Evolutionary conservation across 2,888 invertebrate species (phyloP).

Genomic region (Hipparchia sbordonii): DNA sequence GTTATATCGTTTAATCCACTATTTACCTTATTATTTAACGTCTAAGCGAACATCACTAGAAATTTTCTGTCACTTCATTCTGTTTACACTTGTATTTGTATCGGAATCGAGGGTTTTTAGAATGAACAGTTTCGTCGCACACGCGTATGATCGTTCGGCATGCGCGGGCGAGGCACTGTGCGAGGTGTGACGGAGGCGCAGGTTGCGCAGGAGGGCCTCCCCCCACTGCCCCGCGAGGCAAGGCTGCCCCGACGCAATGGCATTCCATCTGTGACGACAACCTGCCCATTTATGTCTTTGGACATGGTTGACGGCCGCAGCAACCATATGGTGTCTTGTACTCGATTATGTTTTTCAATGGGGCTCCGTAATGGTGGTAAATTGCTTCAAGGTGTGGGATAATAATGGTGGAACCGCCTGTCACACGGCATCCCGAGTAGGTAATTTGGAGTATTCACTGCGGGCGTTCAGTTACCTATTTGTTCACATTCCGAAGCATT

Average conservation of each 20-base stretch:
- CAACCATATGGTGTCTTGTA: conserved; percentile 76
- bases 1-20: conserved; percentile 46
- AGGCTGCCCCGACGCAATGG: conserved; percentile 64
- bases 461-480: background rate
- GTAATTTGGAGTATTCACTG: conserved; percentile 13
- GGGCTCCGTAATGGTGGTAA: conserved; percentile 63
- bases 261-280: conserved; percentile 79
- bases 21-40: conserved; percentile 58
- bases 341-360: conserved; percentile 67
- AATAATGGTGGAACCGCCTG: conserved; percentile 37
- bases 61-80: conserved; percentile 60
- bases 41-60: conserved; percentile 58
- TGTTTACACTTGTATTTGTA: conserved; percentile 50
- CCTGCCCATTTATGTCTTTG: conserved; percentile 81
- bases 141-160: conserved; percentile 57
- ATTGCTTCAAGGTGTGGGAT: conserved; percentile 63
- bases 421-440: conserved; percentile 21
- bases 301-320: conserved; percentile 75
- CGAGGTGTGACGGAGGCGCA: conserved; percentile 64
- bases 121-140: conserved; percentile 26
- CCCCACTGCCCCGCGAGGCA: conserved; percentile 56
- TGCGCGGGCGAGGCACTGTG: conserved; percentile 68
- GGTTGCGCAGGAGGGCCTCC: conserved; percentile 60
- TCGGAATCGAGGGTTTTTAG: conserved; percentile 50
- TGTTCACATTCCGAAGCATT: conserved; percentile 1